Conservation (phyloP, 2,113 vertebrate species). For the Rhinichthys klamathensis region DNA sequence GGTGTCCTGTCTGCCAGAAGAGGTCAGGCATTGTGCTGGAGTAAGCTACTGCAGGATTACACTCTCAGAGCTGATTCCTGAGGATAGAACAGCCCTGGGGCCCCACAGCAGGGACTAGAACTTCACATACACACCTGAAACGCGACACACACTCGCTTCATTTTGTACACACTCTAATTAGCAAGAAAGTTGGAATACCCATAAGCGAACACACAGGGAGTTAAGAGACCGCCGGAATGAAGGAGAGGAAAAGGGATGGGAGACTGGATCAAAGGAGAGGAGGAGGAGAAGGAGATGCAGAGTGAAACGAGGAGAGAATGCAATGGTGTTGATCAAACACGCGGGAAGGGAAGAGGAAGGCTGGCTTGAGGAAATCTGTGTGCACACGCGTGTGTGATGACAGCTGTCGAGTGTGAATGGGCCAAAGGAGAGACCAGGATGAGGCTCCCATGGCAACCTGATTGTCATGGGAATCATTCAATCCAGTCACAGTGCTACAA, state of each 20-base stretch:
- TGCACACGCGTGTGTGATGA: neutral
- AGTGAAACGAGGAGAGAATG: slow-evolving; percentile 10
- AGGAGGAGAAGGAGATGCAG: neutral
- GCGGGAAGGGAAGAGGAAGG: neutral
- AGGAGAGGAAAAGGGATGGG: neutral
- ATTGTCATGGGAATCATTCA: slow-evolving; percentile 34
- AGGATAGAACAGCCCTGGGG: slow-evolving; percentile 30
- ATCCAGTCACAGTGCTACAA: neutral
- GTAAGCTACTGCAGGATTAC: slow-evolving; percentile 56
- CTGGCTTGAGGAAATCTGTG: slow-evolving; percentile 24
- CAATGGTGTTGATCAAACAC: slow-evolving; percentile 34
- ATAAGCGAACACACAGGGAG: neutral
- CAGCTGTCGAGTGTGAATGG: slow-evolving; percentile 42
- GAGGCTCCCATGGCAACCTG: slow-evolving; percentile 23
- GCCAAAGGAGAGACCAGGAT: slow-evolving; percentile 36
- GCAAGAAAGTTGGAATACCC: slow-evolving; percentile 19
- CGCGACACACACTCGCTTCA: neutral
- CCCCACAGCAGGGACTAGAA: neutral
- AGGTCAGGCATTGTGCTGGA: slow-evolving; percentile 58
- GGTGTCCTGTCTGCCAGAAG: slow-evolving; percentile 51
- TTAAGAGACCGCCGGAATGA: neutral
- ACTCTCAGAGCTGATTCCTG: slow-evolving; percentile 38
- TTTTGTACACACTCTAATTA: slow-evolving; percentile 7
- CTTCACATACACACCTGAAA: slow-evolving; percentile 15
- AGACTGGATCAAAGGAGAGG: slow-evolving; percentile 14